Percentiles rank a stretch among this genome's conserved stretches.
phyloP scores from a whole-genome alignment of 92 coral and sea anemone species.

The Actinostola sp. region DNA sequence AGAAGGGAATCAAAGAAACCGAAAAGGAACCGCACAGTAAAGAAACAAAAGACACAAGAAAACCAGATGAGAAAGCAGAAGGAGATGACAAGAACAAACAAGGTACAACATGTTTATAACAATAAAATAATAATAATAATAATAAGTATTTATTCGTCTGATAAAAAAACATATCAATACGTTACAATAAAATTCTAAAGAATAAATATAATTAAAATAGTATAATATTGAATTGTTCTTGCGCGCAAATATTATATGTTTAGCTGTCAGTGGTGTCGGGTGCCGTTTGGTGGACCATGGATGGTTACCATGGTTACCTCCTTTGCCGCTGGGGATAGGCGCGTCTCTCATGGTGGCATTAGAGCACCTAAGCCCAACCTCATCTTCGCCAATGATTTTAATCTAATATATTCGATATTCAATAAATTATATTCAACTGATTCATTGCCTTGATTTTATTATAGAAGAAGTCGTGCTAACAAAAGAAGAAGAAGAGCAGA shows the following conservation, averaged over 20 bases:
- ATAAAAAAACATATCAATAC: not conserved
- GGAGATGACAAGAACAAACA: constrained; percentile 12
- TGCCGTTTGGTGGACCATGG: no score
- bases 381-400: no score
- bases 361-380: no score
- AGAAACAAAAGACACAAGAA: constrained; percentile 11
- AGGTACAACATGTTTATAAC: not conserved
- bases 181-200: not conserved
- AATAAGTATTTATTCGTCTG: no score
- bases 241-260: no score
- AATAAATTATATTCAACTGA: not conserved
- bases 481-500: constrained; percentile 80
- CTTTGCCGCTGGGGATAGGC: no score
- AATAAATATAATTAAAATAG: not conserved
- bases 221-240: not conserved
- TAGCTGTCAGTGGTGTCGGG: no score
- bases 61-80: constrained; percentile 36
- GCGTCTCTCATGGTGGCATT: no score
- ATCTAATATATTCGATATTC: no score
- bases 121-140: no score
- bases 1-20: constrained; percentile 53
- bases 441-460: not conserved
- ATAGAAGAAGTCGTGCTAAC: constrained; percentile 46
- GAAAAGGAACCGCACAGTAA: constrained; percentile 32
- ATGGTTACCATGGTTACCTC: no score